These are phyloP conservation scores for Morpho deidamia DNA, from an alignment of 2,888 invertebrate species.

Conservation along the genomic window DNA sequence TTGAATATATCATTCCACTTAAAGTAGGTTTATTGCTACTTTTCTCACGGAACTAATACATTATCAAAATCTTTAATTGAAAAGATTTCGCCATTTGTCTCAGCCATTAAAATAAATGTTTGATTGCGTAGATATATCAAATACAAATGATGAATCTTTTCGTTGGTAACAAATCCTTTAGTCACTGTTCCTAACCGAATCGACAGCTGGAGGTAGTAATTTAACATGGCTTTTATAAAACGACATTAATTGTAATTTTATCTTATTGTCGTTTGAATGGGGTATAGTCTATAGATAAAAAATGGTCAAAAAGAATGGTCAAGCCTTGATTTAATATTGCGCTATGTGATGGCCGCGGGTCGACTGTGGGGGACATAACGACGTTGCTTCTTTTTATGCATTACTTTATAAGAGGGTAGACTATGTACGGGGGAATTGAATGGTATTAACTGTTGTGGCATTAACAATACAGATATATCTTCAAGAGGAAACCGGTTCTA, in stretches of 20 bases:
- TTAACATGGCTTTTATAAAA: slow-evolving; percentile 36
- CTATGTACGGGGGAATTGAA: slow-evolving; percentile 65
- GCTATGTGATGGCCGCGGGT: slow-evolving; percentile 64
- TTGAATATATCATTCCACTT: slow-evolving; percentile 72
- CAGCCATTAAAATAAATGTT: slow-evolving; percentile 51
- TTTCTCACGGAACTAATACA: slow-evolving; percentile 77
- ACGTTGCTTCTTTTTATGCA: slow-evolving; percentile 67
- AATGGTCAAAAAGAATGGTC: slow-evolving; percentile 60
- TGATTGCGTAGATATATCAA: slow-evolving; percentile 40
- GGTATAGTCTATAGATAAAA: slow-evolving; percentile 27
- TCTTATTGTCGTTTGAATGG: slow-evolving; percentile 43
- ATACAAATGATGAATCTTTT: slow-evolving; percentile 9
- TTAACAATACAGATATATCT: slow-evolving; percentile 68
- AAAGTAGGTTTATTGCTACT: slow-evolving; percentile 77
- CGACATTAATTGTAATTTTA: slow-evolving; percentile 45
- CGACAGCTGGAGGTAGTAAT: slow-evolving; percentile 45
- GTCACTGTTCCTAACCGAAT: slow-evolving; percentile 26
- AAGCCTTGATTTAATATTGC: slow-evolving; percentile 59
- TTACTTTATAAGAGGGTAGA: slow-evolving; percentile 68
- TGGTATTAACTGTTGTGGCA: slow-evolving; percentile 68
- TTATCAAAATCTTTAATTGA: slow-evolving; percentile 71
- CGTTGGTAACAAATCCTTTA: slow-evolving; percentile 1
- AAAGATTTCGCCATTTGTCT: slow-evolving; percentile 69
- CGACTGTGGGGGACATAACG: slow-evolving; percentile 56
- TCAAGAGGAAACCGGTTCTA: slow-evolving; percentile 74